These are phyloP conservation scores for Pseudois nayaur DNA, from an alignment of 2,113 vertebrate species.

Conservation along the genomic window DNA sequence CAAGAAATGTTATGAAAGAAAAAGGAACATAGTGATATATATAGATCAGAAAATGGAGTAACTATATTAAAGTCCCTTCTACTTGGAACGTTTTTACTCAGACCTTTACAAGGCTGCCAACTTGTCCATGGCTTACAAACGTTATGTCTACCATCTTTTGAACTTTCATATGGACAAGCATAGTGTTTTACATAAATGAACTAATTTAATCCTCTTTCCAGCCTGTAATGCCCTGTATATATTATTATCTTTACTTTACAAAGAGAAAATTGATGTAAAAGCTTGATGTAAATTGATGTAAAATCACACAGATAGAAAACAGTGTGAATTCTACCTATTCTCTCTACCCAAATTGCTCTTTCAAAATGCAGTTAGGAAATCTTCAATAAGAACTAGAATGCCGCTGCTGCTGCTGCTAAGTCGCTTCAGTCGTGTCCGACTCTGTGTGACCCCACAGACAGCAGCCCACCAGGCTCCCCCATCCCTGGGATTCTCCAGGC, in stretches of 20 bases:
- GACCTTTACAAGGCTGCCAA: not conserved
- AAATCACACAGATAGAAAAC: not conserved
- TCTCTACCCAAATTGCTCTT: not conserved
- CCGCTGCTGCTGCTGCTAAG: too few species aligned
- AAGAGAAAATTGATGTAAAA: not conserved
- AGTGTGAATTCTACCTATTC: not conserved
- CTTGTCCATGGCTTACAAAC: not conserved
- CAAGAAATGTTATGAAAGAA: not conserved
- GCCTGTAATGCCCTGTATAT: not conserved
- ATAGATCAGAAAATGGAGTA: not conserved
- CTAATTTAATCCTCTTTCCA: not conserved
- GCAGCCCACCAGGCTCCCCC: too few species aligned
- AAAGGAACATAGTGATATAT: not conserved
- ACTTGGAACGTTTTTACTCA: not conserved
- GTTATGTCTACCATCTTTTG: not conserved
- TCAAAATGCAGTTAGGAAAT: conserved; percentile 23
- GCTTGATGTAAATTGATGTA: not conserved
- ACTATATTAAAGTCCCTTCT: not conserved
- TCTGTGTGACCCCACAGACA: too few species aligned
- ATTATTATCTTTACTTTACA: not conserved
- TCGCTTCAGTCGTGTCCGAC: too few species aligned
- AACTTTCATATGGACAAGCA: not conserved
- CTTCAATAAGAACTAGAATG: not conserved
- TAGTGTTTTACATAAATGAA: not conserved
- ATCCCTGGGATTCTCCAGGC: too few species aligned